These are phyloP conservation scores for Tyria jacobaeae DNA, from an alignment of 2,888 invertebrate species.

Conservation along the genomic window DNA sequence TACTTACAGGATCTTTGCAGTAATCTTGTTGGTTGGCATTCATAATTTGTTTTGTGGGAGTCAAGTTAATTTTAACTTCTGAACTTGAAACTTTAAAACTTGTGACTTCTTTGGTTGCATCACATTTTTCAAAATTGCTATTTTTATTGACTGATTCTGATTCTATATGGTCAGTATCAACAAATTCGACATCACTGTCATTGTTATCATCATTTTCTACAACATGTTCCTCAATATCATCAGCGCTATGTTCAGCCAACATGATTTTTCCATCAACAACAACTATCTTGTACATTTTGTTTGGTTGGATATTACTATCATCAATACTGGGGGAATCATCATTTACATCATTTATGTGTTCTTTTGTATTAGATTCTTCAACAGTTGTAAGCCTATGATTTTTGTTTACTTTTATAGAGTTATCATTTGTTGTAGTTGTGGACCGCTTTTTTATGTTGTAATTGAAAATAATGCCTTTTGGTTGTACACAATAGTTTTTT, in stretches of 20 bases:
- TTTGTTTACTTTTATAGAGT: background rate
- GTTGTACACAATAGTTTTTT: background rate
- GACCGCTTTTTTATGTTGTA: background rate
- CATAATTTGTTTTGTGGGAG: background rate
- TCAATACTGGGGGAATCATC: background rate
- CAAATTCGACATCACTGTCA: background rate
- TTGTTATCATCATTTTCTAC: background rate
- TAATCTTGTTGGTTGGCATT: background rate
- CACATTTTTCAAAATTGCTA: background rate
- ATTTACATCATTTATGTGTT: background rate
- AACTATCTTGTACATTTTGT: constrained; percentile 10
- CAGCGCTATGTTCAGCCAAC: background rate
- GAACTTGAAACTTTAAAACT: background rate
- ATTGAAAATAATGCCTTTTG: background rate
- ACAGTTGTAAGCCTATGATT: background rate
- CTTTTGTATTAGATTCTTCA: background rate
- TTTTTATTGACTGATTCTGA: background rate
- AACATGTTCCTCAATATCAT: background rate
- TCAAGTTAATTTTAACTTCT: background rate
- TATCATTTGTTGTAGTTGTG: background rate
- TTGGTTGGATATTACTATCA: background rate
- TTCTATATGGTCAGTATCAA: background rate
- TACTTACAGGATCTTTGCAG: background rate
- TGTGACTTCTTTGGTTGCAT: background rate
- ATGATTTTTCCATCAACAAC: background rate